Percentiles rank a stretch among this genome's conserved stretches.
These are phyloP conservation scores for Mythimna ferrago DNA, from an alignment of 2,888 invertebrate species.

Conservation along the genomic window DNA sequence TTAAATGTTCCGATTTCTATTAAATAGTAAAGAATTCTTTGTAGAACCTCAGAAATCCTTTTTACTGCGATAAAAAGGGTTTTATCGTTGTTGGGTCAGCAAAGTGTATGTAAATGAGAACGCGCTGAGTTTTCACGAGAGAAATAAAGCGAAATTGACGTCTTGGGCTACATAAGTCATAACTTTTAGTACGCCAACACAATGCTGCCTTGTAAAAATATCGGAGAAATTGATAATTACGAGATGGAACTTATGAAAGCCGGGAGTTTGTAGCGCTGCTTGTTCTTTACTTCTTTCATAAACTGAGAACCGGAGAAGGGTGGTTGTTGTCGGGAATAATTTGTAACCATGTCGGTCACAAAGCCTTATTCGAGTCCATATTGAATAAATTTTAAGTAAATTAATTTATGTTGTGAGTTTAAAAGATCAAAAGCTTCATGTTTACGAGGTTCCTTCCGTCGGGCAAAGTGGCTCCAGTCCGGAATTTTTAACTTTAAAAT, in stretches of 20 bases:
- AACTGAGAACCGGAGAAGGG: constrained; percentile 1
- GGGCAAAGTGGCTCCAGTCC: background rate
- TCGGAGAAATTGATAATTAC: constrained; percentile 42
- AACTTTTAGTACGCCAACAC: constrained; percentile 62
- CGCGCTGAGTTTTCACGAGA: constrained; percentile 77
- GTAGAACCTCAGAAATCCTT: constrained; percentile 83
- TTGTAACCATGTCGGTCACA: background rate
- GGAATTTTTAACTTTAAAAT: constrained; percentile 6
- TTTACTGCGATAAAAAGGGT: constrained; percentile 85
- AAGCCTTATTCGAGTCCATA: constrained; percentile 7
- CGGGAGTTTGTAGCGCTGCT: constrained; percentile 6
- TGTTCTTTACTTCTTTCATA: constrained; percentile 7
- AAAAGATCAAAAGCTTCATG: constrained; percentile 22
- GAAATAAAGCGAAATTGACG: constrained; percentile 82
- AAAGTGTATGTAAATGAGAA: constrained; percentile 88
- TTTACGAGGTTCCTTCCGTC: constrained; percentile 1
- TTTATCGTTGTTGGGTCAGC: constrained; percentile 88
- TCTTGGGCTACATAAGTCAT: constrained; percentile 76
- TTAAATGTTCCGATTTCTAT: constrained; percentile 73
- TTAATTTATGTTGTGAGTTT: constrained; percentile 15
- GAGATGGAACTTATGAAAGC: constrained; percentile 11
- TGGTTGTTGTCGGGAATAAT: constrained; percentile 8
- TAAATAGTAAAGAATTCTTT: constrained; percentile 78
- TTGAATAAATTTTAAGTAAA: constrained; percentile 8
- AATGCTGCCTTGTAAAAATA: constrained; percentile 48